Evolutionary conservation across 2,888 invertebrate genomes (phyloP), one percentile per base, ranked within the genome.

Genomic region (Polia nebulosa): DNA sequence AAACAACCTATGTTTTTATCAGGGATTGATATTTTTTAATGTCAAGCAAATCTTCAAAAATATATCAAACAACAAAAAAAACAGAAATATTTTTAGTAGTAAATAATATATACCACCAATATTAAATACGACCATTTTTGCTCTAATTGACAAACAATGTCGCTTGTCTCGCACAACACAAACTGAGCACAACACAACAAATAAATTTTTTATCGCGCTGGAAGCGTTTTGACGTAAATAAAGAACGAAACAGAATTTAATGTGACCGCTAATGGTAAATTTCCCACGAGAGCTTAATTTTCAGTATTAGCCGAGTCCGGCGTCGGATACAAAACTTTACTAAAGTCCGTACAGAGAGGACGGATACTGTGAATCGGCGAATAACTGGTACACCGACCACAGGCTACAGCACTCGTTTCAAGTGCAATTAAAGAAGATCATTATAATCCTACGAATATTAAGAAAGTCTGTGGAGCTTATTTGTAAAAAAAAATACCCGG

Each of bases 221-320:
- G n/a, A 74, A 80, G 74, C 80, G 64, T 83, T 85, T 83, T 83
- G 78, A 78, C 75, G 77, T 90, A 87, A 91, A 91, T 91, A 91
- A 90, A 87, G 86, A 89, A 92, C 89, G 88, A 85, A 89, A 89
- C 85, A 85, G 88, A 91, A 91, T 92, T 92, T 92, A 92, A 92
- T 92, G 90, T 90, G 85, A 86, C 88, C 89, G 87, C 90, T 93
- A 93, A 93, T 93, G 89, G 89, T 83, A 89, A 92, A 94, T 94
- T 94, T 94, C 94, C 93, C 93, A 61, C 65, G 91, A 88, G 93
- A 85, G 87, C 88, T 90, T 91, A 88, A 90, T 93, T 94, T 92
- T 89, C 91, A 87, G 87, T 88, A 84, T 85, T 85, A 86, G 79
- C 79, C 72, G 69, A 64, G 78, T 67, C 81, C 76, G 81, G 78